phyloP scores from a whole-genome alignment of 2,888 invertebrate species.

The Pandemis heparana region DNA sequence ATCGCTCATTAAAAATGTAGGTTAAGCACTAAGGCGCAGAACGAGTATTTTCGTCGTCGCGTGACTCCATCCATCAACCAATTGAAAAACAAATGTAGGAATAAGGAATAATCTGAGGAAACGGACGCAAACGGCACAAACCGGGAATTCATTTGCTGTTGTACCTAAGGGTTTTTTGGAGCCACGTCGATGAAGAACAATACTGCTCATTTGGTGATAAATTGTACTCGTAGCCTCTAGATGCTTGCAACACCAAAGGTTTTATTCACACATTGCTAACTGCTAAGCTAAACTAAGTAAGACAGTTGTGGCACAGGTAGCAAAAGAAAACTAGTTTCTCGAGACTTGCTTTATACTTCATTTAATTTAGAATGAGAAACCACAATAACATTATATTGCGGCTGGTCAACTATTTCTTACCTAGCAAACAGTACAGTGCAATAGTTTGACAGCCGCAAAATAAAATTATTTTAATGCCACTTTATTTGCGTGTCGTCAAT shows the following conservation, averaged over 20 bases:
- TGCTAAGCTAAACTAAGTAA: no score
- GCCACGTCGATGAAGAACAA: neutral
- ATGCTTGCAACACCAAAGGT: no score
- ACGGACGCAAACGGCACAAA: neutral
- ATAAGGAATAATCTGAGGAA: neutral
- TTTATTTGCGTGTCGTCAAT: no score
- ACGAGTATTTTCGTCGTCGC: slow-evolving; percentile 16
- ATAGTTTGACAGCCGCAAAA: no score
- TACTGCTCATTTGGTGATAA: neutral
- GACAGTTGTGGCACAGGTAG: neutral
- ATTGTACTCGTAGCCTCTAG: neutral
- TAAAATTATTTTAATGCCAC: no score
- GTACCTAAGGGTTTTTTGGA: neutral
- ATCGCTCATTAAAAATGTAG: slow-evolving; percentile 39
- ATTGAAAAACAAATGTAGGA: slow-evolving; percentile 31
- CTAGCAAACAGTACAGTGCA: no score
- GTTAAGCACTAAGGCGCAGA: slow-evolving; percentile 26
- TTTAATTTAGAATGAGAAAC: no score
- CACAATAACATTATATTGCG: no score
- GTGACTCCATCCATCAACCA: slow-evolving; percentile 17
- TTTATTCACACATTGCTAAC: no score
- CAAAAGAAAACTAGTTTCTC: neutral
- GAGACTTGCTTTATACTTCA: no score
- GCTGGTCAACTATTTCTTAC: no score
- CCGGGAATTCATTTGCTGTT: neutral